Evolutionary conservation across 2,797 vertebrate species (phyloP).

Genomic region (Echiichthys vipera): DNA sequence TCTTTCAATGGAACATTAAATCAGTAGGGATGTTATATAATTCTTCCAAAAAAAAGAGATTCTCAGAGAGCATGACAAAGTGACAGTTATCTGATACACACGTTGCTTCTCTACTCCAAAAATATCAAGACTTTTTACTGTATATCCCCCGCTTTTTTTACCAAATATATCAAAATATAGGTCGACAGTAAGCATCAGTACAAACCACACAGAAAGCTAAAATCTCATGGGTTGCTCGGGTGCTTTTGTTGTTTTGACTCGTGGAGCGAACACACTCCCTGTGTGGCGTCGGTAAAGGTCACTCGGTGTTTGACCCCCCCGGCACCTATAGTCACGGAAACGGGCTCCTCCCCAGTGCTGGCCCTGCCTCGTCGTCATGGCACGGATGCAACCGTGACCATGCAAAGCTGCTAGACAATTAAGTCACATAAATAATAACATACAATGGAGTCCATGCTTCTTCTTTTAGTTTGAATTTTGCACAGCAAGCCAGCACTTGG

Average conservation of each 20-base stretch:
- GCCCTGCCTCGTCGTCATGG: constrained; percentile 42
- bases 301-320: constrained; percentile 43
- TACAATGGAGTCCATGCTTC: constrained; percentile 46
- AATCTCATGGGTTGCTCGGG: constrained; percentile 64
- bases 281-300: constrained; percentile 51
- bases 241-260: constrained; percentile 46
- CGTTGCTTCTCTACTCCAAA: constrained; percentile 81
- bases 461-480: not conserved
- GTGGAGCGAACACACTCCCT: constrained; percentile 46
- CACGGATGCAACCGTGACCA: constrained; percentile 49
- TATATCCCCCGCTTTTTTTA: constrained; percentile 45
- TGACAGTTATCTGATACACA: constrained; percentile 81
- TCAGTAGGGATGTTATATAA: constrained; percentile 82
- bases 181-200: constrained; percentile 77
- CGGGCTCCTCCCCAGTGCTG: constrained; percentile 16
- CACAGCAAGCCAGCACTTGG: constrained; percentile 39
- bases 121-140: constrained; percentile 77
- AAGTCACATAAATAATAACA: constrained; percentile 57
- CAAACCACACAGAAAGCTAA: constrained; percentile 77
- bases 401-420: constrained; percentile 62
- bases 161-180: constrained; percentile 83
- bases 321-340: constrained; percentile 14
- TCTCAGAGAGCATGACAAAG: constrained; percentile 80
- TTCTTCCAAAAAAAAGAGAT: constrained; percentile 70
- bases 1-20: constrained; percentile 84